Evolutionary conservation across 2,113 vertebrate species (phyloP).

Genomic region (human): DNA sequence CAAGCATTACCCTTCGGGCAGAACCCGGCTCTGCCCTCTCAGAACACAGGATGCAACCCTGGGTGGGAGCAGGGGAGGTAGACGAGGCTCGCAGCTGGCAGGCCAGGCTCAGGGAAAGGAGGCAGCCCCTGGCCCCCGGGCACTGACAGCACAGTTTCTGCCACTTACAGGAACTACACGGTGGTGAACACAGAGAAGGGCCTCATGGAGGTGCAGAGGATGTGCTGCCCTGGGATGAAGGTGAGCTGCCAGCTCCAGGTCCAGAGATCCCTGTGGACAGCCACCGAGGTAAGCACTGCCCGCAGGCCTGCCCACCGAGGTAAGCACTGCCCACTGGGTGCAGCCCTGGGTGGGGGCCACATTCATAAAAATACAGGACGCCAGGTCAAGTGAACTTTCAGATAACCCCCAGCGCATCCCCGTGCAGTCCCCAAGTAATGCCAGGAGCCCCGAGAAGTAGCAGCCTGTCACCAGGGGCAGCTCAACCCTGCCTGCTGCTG

Average conservation of each 20-base stretch:
- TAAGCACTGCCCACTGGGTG: slow-evolving; percentile 34
- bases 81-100: neutral
- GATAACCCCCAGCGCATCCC: neutral
- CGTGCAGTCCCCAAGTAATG: neutral
- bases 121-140: accelerated
- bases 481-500: no score
- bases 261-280: slow-evolving; percentile 92
- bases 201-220: slow-evolving; percentile 92
- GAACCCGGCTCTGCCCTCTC: neutral
- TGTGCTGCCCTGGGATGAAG: slow-evolving; percentile 91
- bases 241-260: slow-evolving; percentile 95
- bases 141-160: neutral
- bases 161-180: slow-evolving; percentile 91
- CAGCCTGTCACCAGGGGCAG: accelerated
- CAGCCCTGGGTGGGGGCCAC: accelerated
- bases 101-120: accelerated
- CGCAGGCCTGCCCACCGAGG: slow-evolving; percentile 96
- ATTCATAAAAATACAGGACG: neutral
- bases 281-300: slow-evolving; percentile 89
- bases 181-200: slow-evolving; percentile 96
- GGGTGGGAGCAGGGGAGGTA: neutral
- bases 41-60: neutral
- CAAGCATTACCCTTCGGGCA: neutral
- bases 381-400: neutral
- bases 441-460: neutral